A percentile compares a stretch with the other conserved stretches of the same genome.
Conservation (phyloP, 2,113 vertebrate species). For the Mugil cephalus region DNA sequence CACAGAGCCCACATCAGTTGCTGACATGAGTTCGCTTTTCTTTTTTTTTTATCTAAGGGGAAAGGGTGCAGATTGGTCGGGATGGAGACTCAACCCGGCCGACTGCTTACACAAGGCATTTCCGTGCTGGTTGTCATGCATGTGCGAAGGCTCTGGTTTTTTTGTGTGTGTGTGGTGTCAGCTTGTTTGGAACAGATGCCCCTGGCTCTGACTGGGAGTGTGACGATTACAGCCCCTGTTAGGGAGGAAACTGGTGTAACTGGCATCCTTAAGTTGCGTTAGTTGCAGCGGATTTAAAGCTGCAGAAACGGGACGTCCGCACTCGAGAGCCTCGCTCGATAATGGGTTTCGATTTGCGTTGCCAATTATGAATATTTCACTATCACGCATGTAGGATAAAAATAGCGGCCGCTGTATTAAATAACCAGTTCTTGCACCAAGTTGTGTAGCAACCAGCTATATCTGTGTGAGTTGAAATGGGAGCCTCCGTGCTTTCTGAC, state of each 20-base stretch:
- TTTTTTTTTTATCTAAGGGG: conserved; percentile 63
- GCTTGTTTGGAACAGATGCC: conserved; percentile 70
- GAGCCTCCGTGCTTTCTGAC: conserved; percentile 48
- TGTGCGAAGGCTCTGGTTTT: conserved; percentile 49
- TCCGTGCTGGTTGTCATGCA: conserved; percentile 69
- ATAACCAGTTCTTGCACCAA: conserved; percentile 12
- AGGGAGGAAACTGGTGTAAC: not conserved
- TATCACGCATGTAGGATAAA: not conserved
- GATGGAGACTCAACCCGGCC: conserved; percentile 50
- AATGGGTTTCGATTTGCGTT: no score
- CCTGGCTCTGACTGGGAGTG: conserved; percentile 47
- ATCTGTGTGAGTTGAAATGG: conserved; percentile 24
- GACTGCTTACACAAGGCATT: conserved; percentile 75
- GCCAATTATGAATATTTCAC: not conserved
- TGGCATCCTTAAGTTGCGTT: conserved; percentile 16
- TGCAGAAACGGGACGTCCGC: not conserved
- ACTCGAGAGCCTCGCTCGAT: no score
- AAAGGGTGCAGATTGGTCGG: conserved; percentile 32
- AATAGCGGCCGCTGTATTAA: not conserved
- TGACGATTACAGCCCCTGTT: conserved; percentile 25
- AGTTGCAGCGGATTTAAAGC: not conserved
- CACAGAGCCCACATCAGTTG: conserved; percentile 64
- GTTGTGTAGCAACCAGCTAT: conserved; percentile 6
- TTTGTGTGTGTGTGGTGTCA: conserved; percentile 43
- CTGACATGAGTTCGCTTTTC: conserved; percentile 66